Base-by-base conservation (phyloP, 2,888 invertebrate genomes). In the Ptilodon capucinus region DNA sequence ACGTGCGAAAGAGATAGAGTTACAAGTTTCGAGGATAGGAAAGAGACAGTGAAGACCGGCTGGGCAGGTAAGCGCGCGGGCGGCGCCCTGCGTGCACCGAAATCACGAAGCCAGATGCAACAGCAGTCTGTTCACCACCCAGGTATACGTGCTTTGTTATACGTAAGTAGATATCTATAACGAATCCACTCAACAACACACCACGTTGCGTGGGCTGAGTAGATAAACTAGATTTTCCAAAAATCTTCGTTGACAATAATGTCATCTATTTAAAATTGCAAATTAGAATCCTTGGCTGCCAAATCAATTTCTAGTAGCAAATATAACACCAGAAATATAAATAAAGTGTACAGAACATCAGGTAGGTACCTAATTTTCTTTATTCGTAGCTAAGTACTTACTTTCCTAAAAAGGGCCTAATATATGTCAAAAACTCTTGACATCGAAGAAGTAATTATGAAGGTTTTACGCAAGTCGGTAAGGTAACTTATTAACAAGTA, bases 51-150 rank as follows among this genome's bases (percentile, higher is more conserved):
- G 56, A 60, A 71, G 72, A 84, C 83, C 79, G 79, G 84, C 79
- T 66, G 64, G 61, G 73, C 81, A 81, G 81, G 82, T 79, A 80
- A 72, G 60, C 66, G 66, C 65, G 57, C 65, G 67, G 64, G 58
- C 71, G 65, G 62, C 61, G 65, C 52, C 58, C 64, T 68, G 71
- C 63, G 68, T 73, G 70, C 74, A 74, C 64, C 71, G 57, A 78
- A 81, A 81, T 79, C 81, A 77, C 73, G 68, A 71, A 67, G 72
- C 77, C 77, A 77, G 78, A 79, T 80, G 80, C 76, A 74, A 66
- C 74, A 61, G 70, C 69, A 71, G 68, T 68, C 66, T 71, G 71
- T 63, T 63, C 62, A 36, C 51, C 44, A 38, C 48, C 47, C 57
- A 61, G 55, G 64, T 67, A 56, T 55, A 57, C 46, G 53, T 44